Conservation (phyloP, 2,888 invertebrate genomes). For the Andrena hattorfiana region DNA sequence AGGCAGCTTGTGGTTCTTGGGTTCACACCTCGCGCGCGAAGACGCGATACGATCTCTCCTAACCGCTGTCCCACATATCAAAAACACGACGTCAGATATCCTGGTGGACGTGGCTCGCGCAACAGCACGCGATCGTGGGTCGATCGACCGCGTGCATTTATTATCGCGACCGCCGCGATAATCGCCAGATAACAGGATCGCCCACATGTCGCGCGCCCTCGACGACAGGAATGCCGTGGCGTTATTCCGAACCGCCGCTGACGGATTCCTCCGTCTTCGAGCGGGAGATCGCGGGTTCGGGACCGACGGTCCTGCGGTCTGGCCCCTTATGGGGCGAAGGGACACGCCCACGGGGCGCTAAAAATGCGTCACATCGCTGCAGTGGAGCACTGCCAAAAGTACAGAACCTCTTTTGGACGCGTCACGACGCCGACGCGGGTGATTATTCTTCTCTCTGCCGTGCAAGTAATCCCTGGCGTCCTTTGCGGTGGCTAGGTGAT, state of each 20-base stretch:
- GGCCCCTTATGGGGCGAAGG: neutral
- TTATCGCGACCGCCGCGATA: slow-evolving; percentile 60
- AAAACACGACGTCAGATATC: slow-evolving; percentile 55
- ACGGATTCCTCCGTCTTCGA: slow-evolving; percentile 20
- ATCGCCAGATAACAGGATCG: slow-evolving; percentile 59
- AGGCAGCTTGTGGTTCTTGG: slow-evolving; percentile 42
- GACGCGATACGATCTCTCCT: slow-evolving; percentile 51
- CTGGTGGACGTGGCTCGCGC: slow-evolving; percentile 55
- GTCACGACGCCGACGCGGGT: neutral
- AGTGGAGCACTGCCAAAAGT: slow-evolving; percentile 22
- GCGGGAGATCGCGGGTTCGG: neutral
- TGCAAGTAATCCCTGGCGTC: neutral
- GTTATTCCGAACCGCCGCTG: neutral
- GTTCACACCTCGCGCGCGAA: slow-evolving; percentile 56
- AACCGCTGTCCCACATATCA: slow-evolving; percentile 65
- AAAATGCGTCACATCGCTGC: slow-evolving; percentile 40
- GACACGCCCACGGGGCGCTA: slow-evolving; percentile 16
- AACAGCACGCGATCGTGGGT: slow-evolving; percentile 38
- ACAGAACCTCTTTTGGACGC: slow-evolving; percentile 10
- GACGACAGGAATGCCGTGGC: slow-evolving; percentile 36
- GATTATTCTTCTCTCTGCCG: slow-evolving; percentile 3
- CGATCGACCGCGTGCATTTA: slow-evolving; percentile 52
- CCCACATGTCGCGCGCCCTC: slow-evolving; percentile 50
- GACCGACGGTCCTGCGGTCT: slow-evolving; percentile 23
- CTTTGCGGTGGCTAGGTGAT: slow-evolving; percentile 17